These are phyloP conservation scores for Solenodon paradoxus DNA, from an alignment of 2,113 vertebrate species.

Conservation along the genomic window DNA sequence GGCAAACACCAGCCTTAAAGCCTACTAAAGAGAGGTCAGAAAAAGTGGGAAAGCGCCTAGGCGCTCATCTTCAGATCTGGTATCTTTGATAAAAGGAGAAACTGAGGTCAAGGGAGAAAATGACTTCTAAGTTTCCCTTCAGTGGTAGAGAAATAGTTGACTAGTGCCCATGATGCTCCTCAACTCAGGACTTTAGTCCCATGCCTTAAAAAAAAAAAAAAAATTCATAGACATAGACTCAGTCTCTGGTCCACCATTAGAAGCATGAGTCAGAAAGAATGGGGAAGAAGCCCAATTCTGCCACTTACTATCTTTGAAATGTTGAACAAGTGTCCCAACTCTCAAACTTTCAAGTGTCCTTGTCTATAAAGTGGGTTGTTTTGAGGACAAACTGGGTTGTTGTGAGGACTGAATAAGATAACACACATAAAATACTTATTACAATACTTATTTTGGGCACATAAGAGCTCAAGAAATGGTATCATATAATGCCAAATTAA, in stretches of 20 bases:
- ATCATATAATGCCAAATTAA: background rate
- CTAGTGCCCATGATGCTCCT: too few species aligned
- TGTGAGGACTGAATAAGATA: background rate
- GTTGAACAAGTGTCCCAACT: background rate
- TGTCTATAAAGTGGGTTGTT: background rate
- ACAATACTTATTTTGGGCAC: background rate
- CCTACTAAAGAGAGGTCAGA: background rate
- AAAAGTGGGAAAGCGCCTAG: background rate
- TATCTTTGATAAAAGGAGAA: background rate
- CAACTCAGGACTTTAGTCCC: background rate
- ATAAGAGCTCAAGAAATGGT: background rate
- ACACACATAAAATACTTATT: background rate
- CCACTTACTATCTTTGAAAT: background rate
- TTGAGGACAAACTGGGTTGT: background rate
- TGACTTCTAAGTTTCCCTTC: background rate
- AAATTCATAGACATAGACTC: background rate
- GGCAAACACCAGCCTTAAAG: background rate
- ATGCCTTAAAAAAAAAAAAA: background rate
- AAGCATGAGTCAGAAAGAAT: background rate
- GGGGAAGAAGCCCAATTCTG: background rate
- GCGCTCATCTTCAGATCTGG: background rate
- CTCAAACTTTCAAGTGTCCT: background rate
- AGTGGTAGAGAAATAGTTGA: background rate
- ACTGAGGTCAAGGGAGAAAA: background rate
- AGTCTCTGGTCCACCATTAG: background rate